Evolutionary conservation across 2,888 invertebrate genomes (phyloP).

Genomic region (Alcis repandata): DNA sequence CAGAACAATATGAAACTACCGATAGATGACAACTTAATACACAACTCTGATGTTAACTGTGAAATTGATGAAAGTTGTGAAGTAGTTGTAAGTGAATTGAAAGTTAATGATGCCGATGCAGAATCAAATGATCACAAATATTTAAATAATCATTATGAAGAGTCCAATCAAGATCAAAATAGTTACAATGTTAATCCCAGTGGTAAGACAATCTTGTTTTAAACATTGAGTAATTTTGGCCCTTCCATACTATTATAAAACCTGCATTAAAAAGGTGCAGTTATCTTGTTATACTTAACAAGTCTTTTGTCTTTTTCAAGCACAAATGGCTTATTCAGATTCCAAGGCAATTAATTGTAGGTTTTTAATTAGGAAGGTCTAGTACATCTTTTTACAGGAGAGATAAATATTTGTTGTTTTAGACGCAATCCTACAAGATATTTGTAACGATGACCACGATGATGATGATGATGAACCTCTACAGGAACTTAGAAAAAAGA

Average conservation of each 20-base stretch:
- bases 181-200: neutral
- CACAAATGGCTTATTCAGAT: too few relatives aligned
- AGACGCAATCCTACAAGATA: conserved; percentile 9
- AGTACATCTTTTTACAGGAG: neutral
- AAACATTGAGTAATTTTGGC: neutral
- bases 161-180: neutral
- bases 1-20: conserved; percentile 52
- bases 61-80: conserved; percentile 23
- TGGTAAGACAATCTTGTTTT: conserved; percentile 12
- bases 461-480: conserved; percentile 31
- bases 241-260: too few relatives aligned
- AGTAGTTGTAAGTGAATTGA: conserved; percentile 26
- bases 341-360: too few relatives aligned
- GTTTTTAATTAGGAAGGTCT: too few relatives aligned
- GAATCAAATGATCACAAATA: conserved; percentile 2
- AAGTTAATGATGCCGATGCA: conserved; percentile 38
- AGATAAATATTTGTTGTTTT: neutral
- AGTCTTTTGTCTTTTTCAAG: too few relatives aligned
- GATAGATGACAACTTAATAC: conserved; percentile 22
- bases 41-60: conserved; percentile 11
- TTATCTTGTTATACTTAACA: too few relatives aligned
- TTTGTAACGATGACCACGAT: conserved; percentile 1
- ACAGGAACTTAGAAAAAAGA: conserved; percentile 27
- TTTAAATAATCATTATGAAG: conserved; percentile 1
- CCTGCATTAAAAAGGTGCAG: too few relatives aligned